phyloP scores from a whole-genome alignment of 2,888 invertebrate species.

The Falcaria lacertinaria region DNA sequence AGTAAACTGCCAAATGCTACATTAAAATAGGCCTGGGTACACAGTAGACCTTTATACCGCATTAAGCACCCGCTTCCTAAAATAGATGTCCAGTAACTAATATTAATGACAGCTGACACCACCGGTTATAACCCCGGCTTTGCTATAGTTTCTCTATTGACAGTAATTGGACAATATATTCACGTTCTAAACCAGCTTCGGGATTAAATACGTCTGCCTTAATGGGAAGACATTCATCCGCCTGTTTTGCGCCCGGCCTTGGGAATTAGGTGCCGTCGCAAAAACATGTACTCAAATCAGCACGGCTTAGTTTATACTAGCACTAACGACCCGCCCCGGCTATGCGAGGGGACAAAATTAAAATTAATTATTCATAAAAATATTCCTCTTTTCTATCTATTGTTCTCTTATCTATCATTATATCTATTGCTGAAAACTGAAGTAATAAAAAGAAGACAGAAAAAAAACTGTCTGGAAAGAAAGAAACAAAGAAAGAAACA shows the following conservation, averaged over 20 bases:
- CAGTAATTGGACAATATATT: neutral
- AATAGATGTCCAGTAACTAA: neutral
- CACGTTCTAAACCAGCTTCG: neutral
- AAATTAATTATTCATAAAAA: too few species aligned
- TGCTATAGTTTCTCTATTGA: neutral
- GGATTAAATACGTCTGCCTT: conserved; percentile 4
- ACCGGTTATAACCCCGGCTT: neutral
- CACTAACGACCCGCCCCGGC: conserved; percentile 3
- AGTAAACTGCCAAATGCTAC: too few species aligned
- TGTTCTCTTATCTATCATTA: too few species aligned
- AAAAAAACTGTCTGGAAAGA: too few species aligned
- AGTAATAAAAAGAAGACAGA: too few species aligned
- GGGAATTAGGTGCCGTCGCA: conserved; percentile 31
- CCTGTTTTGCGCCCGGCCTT: conserved; percentile 18
- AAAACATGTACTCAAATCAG: conserved; percentile 24
- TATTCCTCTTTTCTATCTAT: too few species aligned
- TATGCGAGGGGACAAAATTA: too few species aligned
- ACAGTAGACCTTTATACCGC: too few species aligned
- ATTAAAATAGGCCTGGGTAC: too few species aligned
- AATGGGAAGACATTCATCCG: conserved; percentile 3
- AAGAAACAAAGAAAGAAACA: too few species aligned
- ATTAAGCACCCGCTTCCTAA: too few species aligned
- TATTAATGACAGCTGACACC: neutral
- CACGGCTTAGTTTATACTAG: neutral
- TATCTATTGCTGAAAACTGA: too few species aligned